Conservation (phyloP, 2,888 invertebrate genomes). For the Mycalesis mineus region DNA sequence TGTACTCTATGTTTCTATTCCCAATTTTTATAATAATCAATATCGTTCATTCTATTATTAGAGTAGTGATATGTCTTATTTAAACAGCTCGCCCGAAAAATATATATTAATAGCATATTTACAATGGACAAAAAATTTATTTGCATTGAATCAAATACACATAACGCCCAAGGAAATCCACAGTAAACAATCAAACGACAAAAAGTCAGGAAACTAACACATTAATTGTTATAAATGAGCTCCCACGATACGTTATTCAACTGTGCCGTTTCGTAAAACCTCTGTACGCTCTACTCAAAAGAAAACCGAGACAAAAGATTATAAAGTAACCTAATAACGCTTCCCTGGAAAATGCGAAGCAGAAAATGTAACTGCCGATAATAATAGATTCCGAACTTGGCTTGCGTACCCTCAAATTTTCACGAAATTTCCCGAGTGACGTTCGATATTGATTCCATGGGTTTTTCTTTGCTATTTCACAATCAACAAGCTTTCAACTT, state of each 20-base stretch:
- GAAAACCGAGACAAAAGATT: conserved; percentile 10
- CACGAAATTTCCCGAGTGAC: conserved; percentile 18
- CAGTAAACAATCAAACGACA: not conserved
- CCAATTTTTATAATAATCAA: too few species aligned
- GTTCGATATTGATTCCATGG: conserved; percentile 22
- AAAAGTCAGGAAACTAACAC: not conserved
- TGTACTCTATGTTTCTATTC: too few species aligned
- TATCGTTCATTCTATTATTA: too few species aligned
- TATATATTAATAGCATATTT: too few species aligned
- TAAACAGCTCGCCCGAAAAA: too few species aligned
- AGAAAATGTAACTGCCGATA: conserved; percentile 23
- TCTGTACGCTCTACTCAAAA: conserved; percentile 11
- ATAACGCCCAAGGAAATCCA: not conserved
- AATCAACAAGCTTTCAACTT: conserved; percentile 20
- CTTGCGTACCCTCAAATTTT: conserved; percentile 22
- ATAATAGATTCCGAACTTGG: conserved; percentile 24
- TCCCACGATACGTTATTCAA: conserved; percentile 57
- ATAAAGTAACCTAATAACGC: conserved; percentile 17
- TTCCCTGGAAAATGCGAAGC: conserved; percentile 6
- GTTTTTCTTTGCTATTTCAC: conserved; percentile 26
- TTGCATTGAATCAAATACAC: not conserved
- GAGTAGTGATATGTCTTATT: too few species aligned
- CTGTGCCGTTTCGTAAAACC: conserved; percentile 48
- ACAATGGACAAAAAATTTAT: too few species aligned
- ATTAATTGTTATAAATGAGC: conserved; percentile 31